Conservation (phyloP, 2,888 invertebrate genomes). For the Drosophila histrio region DNA sequence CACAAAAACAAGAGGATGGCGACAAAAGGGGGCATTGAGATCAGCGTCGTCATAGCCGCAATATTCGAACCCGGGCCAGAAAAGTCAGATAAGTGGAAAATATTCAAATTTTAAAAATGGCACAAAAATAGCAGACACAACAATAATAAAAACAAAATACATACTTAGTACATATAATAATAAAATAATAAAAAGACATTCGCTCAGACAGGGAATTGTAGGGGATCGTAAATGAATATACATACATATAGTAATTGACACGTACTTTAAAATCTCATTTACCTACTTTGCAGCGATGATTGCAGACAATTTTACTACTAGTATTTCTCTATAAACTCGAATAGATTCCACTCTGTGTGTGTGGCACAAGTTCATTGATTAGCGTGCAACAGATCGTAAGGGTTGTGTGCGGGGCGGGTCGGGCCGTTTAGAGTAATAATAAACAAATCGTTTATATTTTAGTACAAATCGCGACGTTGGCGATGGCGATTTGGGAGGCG, state of each 20-base stretch:
- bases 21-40: slow-evolving; percentile 1
- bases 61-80: slow-evolving; percentile 13
- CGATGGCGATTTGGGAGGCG: background rate
- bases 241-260: slow-evolving; percentile 73
- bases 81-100: slow-evolving; percentile 37
- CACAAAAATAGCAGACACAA: slow-evolving; percentile 59
- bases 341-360: slow-evolving; percentile 67
- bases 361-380: slow-evolving; percentile 51
- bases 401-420: background rate
- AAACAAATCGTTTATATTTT: slow-evolving; percentile 38
- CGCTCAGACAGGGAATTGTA: background rate
- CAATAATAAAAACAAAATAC: slow-evolving; percentile 36
- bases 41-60: slow-evolving; percentile 33
- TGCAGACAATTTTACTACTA: slow-evolving; percentile 25
- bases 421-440: slow-evolving; percentile 25
- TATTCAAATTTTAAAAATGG: slow-evolving; percentile 56
- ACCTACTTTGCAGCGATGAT: slow-evolving; percentile 27
- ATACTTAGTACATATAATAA: slow-evolving; percentile 15
- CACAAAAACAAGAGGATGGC: slow-evolving; percentile 1
- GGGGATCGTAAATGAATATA: slow-evolving; percentile 46
- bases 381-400: slow-evolving; percentile 28
- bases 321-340: slow-evolving; percentile 31
- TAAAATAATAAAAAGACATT: slow-evolving; percentile 4
- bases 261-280: slow-evolving; percentile 61
- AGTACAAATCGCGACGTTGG: slow-evolving; percentile 27